These are phyloP conservation scores for Operophtera brumata DNA, from an alignment of 2,888 invertebrate species.

Conservation along the genomic window DNA sequence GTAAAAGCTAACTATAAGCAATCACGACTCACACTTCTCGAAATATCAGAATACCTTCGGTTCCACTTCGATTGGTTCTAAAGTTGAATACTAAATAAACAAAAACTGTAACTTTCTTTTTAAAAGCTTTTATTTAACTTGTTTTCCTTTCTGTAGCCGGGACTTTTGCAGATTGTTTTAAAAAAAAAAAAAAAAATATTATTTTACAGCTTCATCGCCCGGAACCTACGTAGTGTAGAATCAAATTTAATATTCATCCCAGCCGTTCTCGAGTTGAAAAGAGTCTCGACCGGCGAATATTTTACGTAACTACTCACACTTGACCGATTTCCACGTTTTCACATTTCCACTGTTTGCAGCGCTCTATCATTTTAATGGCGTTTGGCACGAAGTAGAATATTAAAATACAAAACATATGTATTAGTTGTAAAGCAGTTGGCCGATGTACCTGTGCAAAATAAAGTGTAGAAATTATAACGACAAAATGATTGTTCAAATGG, in stretches of 20 bases:
- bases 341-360: slow-evolving; percentile 5
- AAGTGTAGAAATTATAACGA: slow-evolving; percentile 5
- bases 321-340: slow-evolving; percentile 17
- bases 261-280: not conserved
- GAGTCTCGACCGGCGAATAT: not conserved
- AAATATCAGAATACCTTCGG: too few species aligned
- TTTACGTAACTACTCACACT: slow-evolving; percentile 15
- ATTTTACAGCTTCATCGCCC: too few species aligned
- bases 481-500: not conserved
- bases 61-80: too few species aligned
- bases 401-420: slow-evolving; percentile 9
- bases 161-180: too few species aligned
- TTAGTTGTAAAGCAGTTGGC: slow-evolving; percentile 6
- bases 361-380: slow-evolving; percentile 24
- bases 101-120: too few species aligned
- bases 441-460: slow-evolving; percentile 4
- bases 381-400: slow-evolving; percentile 29
- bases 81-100: too few species aligned
- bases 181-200: too few species aligned
- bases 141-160: too few species aligned
- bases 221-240: not conserved
- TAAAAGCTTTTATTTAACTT: too few species aligned
- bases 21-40: too few species aligned
- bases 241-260: slow-evolving; percentile 1
- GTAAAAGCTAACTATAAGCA: too few species aligned